Evolutionary conservation across 2,797 vertebrate species (phyloP).

Genomic region (Lophius americanus): DNA sequence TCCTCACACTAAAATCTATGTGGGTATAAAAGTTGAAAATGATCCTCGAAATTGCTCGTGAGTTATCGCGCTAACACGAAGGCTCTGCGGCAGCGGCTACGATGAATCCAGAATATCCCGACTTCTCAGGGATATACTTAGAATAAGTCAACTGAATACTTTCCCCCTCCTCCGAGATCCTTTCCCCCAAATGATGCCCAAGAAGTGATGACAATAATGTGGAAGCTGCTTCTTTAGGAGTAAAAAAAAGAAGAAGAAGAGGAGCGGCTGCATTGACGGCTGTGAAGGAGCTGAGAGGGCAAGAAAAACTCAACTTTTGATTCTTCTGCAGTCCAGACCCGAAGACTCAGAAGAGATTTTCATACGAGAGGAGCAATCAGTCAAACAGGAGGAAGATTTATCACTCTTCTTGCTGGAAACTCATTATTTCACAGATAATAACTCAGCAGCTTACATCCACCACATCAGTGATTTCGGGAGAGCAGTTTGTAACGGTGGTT

Average conservation of each 20-base stretch:
- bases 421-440: conserved; percentile 62
- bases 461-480: conserved; percentile 32
- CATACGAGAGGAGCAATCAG: conserved; percentile 52
- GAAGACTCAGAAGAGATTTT: conserved; percentile 18
- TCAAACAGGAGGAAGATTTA: conserved; percentile 43
- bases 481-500: conserved; percentile 25
- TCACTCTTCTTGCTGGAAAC: conserved; percentile 38
- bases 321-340: neutral
- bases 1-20: too few species aligned
- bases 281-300: neutral
- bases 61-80: too few species aligned
- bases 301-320: neutral
- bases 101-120: too few species aligned
- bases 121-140: too few species aligned
- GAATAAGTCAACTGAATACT: conserved; percentile 2
- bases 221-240: neutral
- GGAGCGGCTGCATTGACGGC: neutral
- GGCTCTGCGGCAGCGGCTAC: too few species aligned
- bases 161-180: conserved; percentile 22
- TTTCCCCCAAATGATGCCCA: conserved; percentile 16
- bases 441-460: conserved; percentile 53
- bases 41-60: too few species aligned
- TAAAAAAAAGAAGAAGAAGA: conserved; percentile 4
- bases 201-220: conserved; percentile 19
- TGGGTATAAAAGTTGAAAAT: too few species aligned